Conservation (phyloP, 2,888 invertebrate species). For the Aporophyla nigra region DNA sequence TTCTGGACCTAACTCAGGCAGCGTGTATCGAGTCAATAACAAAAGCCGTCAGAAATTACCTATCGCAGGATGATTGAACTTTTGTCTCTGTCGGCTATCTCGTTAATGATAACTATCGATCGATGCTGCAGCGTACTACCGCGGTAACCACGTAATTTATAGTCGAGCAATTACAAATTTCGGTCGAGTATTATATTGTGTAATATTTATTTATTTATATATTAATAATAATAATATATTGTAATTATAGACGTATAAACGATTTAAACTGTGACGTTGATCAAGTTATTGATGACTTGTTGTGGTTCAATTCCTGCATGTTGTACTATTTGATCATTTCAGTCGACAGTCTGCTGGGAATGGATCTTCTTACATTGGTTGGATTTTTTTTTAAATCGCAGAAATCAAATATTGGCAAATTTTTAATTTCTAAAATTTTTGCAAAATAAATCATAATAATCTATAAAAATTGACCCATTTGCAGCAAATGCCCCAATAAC, state of each 20-base stretch:
- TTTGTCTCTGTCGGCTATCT: neutral
- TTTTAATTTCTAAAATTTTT: neutral
- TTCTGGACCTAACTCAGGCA: neutral
- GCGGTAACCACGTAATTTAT: neutral
- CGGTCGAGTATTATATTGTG: neutral
- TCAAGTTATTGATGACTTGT: neutral
- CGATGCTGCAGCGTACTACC: slow-evolving; percentile 11
- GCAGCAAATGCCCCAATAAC: slow-evolving; percentile 29
- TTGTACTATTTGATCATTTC: neutral
- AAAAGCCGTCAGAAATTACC: neutral
- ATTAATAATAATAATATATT: too few species aligned
- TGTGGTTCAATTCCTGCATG: neutral
- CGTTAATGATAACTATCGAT: slow-evolving; percentile 2
- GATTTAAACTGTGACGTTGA: neutral
- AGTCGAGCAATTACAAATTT: slow-evolving; percentile 13
- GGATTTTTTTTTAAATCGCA: too few species aligned
- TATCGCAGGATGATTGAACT: neutral
- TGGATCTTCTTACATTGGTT: neutral
- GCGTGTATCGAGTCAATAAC: neutral
- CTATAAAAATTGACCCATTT: slow-evolving; percentile 28
- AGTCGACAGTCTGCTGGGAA: neutral
- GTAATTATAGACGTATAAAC: neutral
- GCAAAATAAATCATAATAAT: neutral
- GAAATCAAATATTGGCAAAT: too few species aligned
- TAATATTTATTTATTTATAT: too few species aligned